Conservation (phyloP, 2,888 invertebrate genomes). For the Calliphora vomitoria region DNA sequence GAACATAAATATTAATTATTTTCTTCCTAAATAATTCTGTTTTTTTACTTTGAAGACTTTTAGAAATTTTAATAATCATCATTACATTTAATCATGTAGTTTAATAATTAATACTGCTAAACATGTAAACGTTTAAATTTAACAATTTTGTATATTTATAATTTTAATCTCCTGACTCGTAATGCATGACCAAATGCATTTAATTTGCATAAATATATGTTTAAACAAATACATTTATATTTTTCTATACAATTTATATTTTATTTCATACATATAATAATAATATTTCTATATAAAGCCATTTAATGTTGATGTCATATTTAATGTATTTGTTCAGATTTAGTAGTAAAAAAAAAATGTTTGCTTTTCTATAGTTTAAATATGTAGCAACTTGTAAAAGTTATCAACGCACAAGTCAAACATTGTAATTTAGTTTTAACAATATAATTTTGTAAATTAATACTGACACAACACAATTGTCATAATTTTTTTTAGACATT, state of each 20-base stretch:
- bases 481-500: not conserved
- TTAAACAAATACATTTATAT: not conserved
- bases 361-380: not conserved
- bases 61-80: not conserved
- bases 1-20: not conserved
- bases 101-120: not conserved
- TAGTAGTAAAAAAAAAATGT: not conserved
- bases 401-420: slow-evolving; percentile 29
- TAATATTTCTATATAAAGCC: not conserved
- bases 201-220: not conserved
- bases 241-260: not conserved
- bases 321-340: not conserved
- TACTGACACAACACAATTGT: slow-evolving; percentile 1
- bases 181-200: not conserved
- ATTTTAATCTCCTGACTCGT: not conserved
- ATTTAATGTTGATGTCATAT: slow-evolving; percentile 3
- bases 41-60: not conserved
- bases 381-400: slow-evolving; percentile 8
- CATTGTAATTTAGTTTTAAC: slow-evolving; percentile 36
- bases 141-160: not conserved
- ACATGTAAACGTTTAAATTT: not conserved
- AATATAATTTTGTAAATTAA: slow-evolving; percentile 14
- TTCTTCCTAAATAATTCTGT: no score
- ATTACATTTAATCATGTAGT: not conserved
- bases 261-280: not conserved